Evolutionary conservation across 2,113 vertebrate species (phyloP).

Genomic region (Haemorhous mexicanus): DNA sequence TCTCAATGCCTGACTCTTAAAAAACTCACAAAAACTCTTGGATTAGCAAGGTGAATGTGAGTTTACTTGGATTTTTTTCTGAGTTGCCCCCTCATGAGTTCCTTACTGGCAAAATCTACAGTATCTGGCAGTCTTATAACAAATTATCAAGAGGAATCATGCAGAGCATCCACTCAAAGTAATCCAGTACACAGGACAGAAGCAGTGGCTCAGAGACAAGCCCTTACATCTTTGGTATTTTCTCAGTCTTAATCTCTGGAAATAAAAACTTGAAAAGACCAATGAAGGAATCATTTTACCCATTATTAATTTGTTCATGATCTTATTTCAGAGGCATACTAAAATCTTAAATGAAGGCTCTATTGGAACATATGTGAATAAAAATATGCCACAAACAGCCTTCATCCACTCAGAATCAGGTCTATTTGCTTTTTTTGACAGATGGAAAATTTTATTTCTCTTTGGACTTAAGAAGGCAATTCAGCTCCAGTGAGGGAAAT

Average conservation of each 20-base stretch:
- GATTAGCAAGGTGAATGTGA: background rate
- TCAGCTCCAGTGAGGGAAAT: background rate
- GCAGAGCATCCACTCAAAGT: background rate
- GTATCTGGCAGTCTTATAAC: background rate
- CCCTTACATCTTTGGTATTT: background rate
- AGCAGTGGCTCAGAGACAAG: background rate
- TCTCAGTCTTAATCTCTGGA: background rate
- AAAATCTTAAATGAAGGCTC: background rate
- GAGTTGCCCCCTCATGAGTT: background rate
- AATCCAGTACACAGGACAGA: background rate
- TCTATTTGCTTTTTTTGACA: background rate
- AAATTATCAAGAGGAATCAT: background rate
- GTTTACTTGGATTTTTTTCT: background rate
- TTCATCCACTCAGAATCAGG: background rate
- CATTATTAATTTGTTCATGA: background rate
- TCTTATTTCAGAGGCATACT: background rate
- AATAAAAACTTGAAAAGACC: background rate
- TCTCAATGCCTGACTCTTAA: background rate
- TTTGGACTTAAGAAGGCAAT: background rate
- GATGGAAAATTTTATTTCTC: background rate
- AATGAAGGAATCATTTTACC: background rate
- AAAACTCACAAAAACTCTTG: background rate
- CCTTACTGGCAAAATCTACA: background rate
- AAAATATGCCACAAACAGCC: background rate
- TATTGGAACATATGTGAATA: background rate